These are phyloP conservation scores for Panthera uncia DNA, from an alignment of 2,113 vertebrate species.

Conservation along the genomic window DNA sequence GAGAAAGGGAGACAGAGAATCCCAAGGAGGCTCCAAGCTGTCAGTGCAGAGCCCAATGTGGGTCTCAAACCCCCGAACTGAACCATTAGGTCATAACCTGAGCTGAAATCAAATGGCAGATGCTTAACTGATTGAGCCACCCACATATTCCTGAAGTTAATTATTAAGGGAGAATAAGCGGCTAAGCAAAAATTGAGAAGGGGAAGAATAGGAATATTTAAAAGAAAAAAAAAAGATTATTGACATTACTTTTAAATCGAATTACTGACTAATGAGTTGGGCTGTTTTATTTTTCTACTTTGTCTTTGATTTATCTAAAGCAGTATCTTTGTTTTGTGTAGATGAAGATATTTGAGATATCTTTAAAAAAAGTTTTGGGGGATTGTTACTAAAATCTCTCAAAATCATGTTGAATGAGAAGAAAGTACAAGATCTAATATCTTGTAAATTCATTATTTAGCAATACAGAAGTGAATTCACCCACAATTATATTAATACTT, in stretches of 20 bases:
- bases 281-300: neutral
- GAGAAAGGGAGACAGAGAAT: too few relatives aligned
- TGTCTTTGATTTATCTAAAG: neutral
- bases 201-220: neutral
- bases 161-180: neutral
- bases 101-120: too few relatives aligned
- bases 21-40: too few relatives aligned
- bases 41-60: too few relatives aligned
- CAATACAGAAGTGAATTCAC: neutral
- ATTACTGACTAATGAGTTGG: neutral
- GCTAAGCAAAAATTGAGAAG: neutral
- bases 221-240: neutral
- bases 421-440: neutral
- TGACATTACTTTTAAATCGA: neutral
- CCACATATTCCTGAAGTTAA: neutral
- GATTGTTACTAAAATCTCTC: neutral
- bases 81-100: too few relatives aligned
- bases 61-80: too few relatives aligned
- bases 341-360: neutral
- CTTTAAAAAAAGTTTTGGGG: neutral
- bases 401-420: neutral
- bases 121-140: too few relatives aligned
- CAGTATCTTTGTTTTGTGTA: neutral
- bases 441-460: neutral
- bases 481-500: neutral